These are phyloP conservation scores for Etheostoma perlongum DNA, from an alignment of 2,797 vertebrate species.

Conservation along the genomic window DNA sequence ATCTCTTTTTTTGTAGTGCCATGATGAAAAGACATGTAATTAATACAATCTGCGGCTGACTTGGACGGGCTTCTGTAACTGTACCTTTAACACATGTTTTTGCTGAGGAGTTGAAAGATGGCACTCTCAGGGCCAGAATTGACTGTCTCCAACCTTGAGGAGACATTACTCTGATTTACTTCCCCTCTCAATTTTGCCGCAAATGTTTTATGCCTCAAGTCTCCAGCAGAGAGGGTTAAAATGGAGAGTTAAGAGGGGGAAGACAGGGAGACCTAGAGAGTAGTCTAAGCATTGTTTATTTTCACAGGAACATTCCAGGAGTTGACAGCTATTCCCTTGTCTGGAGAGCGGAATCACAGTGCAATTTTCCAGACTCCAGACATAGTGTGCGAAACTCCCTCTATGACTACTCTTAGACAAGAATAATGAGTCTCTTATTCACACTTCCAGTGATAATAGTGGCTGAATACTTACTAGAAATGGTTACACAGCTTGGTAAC, in stretches of 20 bases:
- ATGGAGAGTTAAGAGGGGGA: conserved; percentile 55
- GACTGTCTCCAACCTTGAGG: conserved; percentile 79
- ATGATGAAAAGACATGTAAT: conserved; percentile 78
- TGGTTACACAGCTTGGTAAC: conserved; percentile 26
- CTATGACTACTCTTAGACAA: conserved; percentile 66
- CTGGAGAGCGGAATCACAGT: conserved; percentile 62
- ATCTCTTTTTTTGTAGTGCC: conserved; percentile 64
- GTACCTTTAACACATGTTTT: conserved; percentile 86
- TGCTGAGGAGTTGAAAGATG: conserved; percentile 87
- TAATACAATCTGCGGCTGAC: conserved; percentile 73
- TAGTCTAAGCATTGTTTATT: conserved; percentile 81
- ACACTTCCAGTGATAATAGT: conserved; percentile 61
- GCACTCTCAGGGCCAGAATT: conserved; percentile 82
- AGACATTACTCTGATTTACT: conserved; percentile 83
- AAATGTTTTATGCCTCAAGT: conserved; percentile 74
- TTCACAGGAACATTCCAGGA: conserved; percentile 83
- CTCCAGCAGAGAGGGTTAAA: conserved; percentile 62
- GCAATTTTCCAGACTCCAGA: conserved; percentile 81
- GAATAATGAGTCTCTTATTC: conserved; percentile 74
- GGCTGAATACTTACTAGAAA: conserved; percentile 31
- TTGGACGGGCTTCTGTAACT: conserved; percentile 76
- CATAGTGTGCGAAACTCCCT: conserved; percentile 70
- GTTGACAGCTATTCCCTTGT: conserved; percentile 84
- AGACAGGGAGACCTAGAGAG: conserved; percentile 56
- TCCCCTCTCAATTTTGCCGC: conserved; percentile 53